Base-by-base conservation (phyloP, 1,140 invertebrate species). In the Drosophila navojoa region DNA sequence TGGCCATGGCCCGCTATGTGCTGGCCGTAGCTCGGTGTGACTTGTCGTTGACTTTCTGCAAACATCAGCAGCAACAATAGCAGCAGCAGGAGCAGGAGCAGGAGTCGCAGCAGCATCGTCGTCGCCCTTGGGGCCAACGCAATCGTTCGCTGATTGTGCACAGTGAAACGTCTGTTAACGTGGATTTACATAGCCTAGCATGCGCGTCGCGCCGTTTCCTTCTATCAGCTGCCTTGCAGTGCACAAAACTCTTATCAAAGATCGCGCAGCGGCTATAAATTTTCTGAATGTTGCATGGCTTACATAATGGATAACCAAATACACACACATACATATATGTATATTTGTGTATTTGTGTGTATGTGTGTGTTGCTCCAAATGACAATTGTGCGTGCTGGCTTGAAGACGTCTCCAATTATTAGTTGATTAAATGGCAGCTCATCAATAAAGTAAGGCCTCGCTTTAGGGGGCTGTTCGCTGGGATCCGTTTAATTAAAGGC, bases 1-100 rank as follows among this genome's bases (percentile, higher is more conserved):
- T 1, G 15, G n/a, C 16, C 4, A 3, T 2, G 35, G 19, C 0
- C 0, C 19, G 35, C 32, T 9, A 7, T 32, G 32, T n/a, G n/a
- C n/a, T n/a, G 2, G 32, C 32, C n/a, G 13, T 25, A 40, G 16
- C 1, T 5, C 11, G 11, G 49, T 57, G 45, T 58, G 72, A 60
- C 77, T 78, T 84, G 67, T 69, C 74, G 71, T 79, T 86, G 82
- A 89, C 84, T 87, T 87, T 82, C 69, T 72, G 71, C 84, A 81
- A 86, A 72, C 71, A 86, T 78, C 82, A 71, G 79, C 82, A 79
- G 9, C n/a, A 15, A 13, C n/a, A 45, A 5, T 2, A 38, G 35
- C 74, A 85, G 74, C 71, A 85, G 76, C 75, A 32, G 32, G 5
- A 32, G 27, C 27, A 27, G 27, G 27, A 27, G 27, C 27, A 27